These are phyloP conservation scores for Pristionchus exspectatus DNA, from an alignment of 2,888 invertebrate species.

Conservation along the genomic window DNA sequence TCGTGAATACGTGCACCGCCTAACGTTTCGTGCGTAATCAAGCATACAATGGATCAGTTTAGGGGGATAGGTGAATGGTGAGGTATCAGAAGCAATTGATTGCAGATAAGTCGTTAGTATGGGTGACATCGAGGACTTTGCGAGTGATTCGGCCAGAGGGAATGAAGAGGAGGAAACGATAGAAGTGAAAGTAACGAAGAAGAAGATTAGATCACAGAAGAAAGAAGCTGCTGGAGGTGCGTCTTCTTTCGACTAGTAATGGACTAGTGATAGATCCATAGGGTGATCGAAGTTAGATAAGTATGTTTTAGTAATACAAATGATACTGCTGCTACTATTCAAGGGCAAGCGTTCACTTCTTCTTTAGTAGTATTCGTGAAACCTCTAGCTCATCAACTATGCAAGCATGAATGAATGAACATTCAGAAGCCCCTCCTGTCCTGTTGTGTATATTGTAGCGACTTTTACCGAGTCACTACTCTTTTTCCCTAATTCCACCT, in stretches of 20 bases:
- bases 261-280: no score
- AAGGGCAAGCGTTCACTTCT: neutral
- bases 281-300: no score
- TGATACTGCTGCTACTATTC: neutral
- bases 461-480: no score
- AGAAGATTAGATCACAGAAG: constrained; percentile 6
- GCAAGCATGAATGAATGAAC: no score
- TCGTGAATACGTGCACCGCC: no score
- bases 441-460: no score
- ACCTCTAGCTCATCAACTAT: neutral
- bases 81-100: neutral
- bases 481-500: no score
- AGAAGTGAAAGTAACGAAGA: constrained; percentile 58
- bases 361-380: neutral
- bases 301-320: neutral
- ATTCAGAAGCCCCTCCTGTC: no score
- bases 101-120: neutral
- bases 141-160: constrained; percentile 52
- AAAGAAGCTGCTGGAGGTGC: neutral
- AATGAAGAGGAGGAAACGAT: constrained; percentile 57
- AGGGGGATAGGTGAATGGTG: no score
- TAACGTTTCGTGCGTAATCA: no score
- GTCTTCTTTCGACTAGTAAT: neutral
- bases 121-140: constrained; percentile 66
- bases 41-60: neutral